Evolutionary conservation across 1,140 invertebrate genomes (phyloP).

Genomic region (Heliconius melpomene): DNA sequence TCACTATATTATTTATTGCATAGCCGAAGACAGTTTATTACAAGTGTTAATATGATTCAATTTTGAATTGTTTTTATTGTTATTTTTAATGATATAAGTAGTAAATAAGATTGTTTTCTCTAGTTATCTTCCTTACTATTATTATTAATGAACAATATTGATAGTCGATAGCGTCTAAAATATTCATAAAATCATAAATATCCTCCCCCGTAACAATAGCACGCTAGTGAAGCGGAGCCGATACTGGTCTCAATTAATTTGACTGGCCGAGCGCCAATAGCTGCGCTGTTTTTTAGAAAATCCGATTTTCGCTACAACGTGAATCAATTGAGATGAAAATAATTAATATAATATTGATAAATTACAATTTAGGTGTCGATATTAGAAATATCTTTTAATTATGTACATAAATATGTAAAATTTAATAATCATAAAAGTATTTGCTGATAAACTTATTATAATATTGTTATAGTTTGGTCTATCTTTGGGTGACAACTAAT

Average conservation of each 20-base stretch:
- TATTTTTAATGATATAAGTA: too few species aligned
- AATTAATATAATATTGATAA: background rate
- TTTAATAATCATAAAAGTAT: background rate
- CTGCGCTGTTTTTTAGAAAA: slow-evolving; percentile 17
- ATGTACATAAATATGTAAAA: background rate
- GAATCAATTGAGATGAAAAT: background rate
- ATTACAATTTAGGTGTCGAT: background rate
- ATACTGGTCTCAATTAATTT: slow-evolving; percentile 32
- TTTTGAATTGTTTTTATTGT: too few species aligned
- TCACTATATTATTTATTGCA: too few species aligned
- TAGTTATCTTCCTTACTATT: background rate
- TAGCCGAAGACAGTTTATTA: too few species aligned
- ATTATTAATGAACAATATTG: background rate
- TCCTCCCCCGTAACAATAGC: slow-evolving; percentile 19
- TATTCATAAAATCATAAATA: slow-evolving; percentile 19
- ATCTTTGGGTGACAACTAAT: too few species aligned
- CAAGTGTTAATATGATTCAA: too few species aligned
- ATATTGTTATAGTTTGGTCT: background rate
- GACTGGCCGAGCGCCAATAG: slow-evolving; percentile 25
- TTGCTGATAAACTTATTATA: background rate
- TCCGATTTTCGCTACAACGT: background rate
- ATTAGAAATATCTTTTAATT: too few species aligned
- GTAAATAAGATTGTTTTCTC: background rate
- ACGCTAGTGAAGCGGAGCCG: slow-evolving; percentile 26
- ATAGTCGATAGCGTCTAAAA: background rate